A percentile compares a stretch with the other conserved stretches of the same genome.
phyloP scores from a whole-genome alignment of 2,797 vertebrate species.

The Cuculus canorus region DNA sequence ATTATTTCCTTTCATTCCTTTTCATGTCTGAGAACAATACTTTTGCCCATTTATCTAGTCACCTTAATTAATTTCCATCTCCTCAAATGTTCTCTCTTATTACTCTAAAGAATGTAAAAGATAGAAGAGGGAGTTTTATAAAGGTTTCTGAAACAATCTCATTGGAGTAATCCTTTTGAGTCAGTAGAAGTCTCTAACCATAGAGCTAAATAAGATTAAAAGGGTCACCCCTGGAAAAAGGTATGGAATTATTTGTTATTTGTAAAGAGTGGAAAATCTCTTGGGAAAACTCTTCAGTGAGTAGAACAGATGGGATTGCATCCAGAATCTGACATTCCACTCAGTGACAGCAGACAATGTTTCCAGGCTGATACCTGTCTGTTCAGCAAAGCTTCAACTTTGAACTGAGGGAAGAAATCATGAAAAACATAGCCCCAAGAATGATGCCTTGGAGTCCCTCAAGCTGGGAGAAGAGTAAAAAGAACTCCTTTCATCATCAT shows the following conservation, averaged over 20 bases:
- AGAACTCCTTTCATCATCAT: background rate
- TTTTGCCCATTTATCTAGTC: background rate
- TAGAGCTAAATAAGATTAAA: background rate
- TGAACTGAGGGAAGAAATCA: background rate
- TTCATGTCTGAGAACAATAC: background rate
- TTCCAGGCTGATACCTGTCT: background rate
- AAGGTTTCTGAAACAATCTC: background rate
- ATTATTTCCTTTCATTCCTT: slow-evolving; percentile 11
- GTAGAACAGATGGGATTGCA: background rate
- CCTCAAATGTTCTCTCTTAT: background rate
- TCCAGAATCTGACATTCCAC: background rate
- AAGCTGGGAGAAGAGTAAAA: background rate
- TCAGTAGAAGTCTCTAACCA: background rate
- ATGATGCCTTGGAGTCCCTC: background rate
- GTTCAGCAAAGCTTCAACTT: background rate
- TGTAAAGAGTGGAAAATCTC: background rate
- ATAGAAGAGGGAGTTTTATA: background rate
- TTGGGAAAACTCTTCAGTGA: background rate
- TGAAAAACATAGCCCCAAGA: background rate
- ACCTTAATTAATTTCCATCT: background rate
- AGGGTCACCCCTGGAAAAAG: background rate
- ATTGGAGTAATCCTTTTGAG: background rate
- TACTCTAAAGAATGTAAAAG: background rate
- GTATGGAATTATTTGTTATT: background rate
- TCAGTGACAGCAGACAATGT: background rate